Percentiles rank a stretch among this genome's conserved stretches.
Conservation (phyloP, 2,113 vertebrate species). For the Gracilinanus agilis region DNA sequence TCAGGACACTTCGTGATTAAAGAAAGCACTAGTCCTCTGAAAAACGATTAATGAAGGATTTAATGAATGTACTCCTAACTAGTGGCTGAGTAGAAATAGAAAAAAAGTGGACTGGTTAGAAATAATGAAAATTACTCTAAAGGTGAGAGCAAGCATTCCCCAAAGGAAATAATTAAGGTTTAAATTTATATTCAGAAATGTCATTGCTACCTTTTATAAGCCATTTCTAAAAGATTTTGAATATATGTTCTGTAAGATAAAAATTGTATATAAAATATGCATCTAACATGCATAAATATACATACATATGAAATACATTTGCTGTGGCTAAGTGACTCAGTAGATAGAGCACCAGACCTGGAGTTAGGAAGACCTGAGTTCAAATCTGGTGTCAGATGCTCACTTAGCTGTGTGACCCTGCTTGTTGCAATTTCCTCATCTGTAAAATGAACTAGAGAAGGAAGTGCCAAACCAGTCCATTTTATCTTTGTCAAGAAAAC, state of each 20-base stretch:
- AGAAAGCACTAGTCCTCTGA: background rate
- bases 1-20: background rate
- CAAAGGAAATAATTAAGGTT: background rate
- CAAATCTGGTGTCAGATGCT: no score
- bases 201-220: background rate
- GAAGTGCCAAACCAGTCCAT: no score
- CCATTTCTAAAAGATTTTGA: background rate
- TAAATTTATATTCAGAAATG: background rate
- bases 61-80: background rate
- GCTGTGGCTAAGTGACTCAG: background rate
- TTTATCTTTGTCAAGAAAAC: no score
- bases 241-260: background rate
- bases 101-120: background rate
- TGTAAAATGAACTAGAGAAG: no score
- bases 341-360: no score
- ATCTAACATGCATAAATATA: background rate
- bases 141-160: background rate
- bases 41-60: background rate
- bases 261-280: background rate
- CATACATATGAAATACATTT: background rate
- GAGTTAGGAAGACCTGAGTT: no score
- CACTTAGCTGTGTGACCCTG: no score
- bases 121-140: background rate
- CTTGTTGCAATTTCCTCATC: no score
- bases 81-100: background rate